Base-by-base conservation (phyloP, 2,113 vertebrate genomes). In the Romanogobio albipinnatus region DNA sequence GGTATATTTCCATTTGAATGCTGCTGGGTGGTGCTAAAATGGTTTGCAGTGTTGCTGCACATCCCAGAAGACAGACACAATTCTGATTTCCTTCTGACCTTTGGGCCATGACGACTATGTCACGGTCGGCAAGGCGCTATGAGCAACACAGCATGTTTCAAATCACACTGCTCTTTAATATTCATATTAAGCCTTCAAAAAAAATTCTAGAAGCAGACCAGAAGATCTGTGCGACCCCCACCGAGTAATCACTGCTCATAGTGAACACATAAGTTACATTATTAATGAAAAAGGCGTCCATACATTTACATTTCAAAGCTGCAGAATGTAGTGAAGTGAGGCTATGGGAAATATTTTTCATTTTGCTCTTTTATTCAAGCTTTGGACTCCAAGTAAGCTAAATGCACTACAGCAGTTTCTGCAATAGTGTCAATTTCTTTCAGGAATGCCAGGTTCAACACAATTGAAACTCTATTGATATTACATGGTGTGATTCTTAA, bases 1-100 rank as follows among this genome's bases (percentile, higher is more conserved):
- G 61, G 22, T 51, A 73, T 49, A 84, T 89, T 84, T 84, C 80
- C 81, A 66, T 81, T 74, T 70, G 17, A 85, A 79, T 83, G 75
- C 75, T 61, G 1, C 47, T 22, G 76, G 45, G 61, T 49, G 49
- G 81, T 26, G 70, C 71, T 64, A 51, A 86, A 81, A 76, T 85
- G 66, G 19, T 76, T 86, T 86, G 64, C 61, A 66, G 71, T 76
- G 13, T 26, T 51, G 70, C 47, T 29, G 76, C 53, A 47, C 64
- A 51, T 79, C 66, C 26, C 29, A 9, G 51, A 36, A 68, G 51
- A 56, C 62, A 19, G 51, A 7, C 36, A 6, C 74, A 33, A 33
- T 76, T 76, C 76, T 74, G 73, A 85, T 85, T 87, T 82, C 80
- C 80, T 58, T 11, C 73, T 80, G 85, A 85, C 85, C 64, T 84